Evolutionary conservation across 1,140 invertebrate genomes (phyloP).

Genomic region (Gonatopus flavifemur): DNA sequence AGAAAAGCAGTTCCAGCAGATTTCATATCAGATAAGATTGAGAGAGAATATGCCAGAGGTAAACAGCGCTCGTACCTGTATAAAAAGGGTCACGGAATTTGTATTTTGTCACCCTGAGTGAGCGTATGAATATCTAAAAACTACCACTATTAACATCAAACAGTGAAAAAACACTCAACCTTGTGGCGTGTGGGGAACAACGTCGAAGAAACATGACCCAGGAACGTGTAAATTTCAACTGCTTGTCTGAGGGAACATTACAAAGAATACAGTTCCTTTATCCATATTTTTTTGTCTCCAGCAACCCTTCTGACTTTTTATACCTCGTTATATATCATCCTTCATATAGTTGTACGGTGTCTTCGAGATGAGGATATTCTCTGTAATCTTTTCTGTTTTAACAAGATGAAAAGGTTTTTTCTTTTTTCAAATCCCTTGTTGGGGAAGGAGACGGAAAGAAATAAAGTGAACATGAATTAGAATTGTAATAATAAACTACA

Average conservation of each 20-base stretch:
- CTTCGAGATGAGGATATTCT: no score
- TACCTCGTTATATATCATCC: no score
- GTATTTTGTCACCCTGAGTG: conserved; percentile 46
- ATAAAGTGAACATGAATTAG: no score
- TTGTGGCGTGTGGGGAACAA: conserved; percentile 3
- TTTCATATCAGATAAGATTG: conserved; percentile 55
- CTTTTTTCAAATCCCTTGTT: no score
- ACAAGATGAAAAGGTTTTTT: no score
- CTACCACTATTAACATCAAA: neutral
- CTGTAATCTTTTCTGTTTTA: no score
- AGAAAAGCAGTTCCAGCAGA: conserved; percentile 42
- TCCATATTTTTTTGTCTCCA: no score
- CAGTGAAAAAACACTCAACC: no score
- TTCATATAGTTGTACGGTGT: no score
- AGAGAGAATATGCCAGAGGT: conserved; percentile 34
- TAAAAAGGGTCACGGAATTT: conserved; percentile 35
- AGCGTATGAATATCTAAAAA: conserved; percentile 38
- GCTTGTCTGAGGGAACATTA: conserved; percentile 5
- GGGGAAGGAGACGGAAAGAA: no score
- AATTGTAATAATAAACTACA: no score
- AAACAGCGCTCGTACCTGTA: conserved; percentile 30
- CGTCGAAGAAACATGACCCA: conserved; percentile 22
- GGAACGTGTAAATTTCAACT: conserved; percentile 38
- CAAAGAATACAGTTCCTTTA: conserved; percentile 5
- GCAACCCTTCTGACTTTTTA: no score